These are phyloP conservation scores for Calyptommatus sinebrachiatus DNA, from an alignment of 2,113 vertebrate species.

Conservation along the genomic window DNA sequence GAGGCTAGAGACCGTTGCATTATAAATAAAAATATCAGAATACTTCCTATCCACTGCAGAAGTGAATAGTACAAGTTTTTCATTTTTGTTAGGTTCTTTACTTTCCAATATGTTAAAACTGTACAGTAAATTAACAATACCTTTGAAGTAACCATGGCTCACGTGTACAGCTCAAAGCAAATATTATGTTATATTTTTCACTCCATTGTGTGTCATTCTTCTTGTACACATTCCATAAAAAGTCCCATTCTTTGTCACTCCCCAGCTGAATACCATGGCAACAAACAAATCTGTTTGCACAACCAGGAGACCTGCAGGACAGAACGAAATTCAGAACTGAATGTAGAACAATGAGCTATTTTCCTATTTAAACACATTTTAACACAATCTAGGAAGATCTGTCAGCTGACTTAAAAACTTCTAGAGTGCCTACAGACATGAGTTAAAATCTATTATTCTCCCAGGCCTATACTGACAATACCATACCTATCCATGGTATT, in stretches of 20 bases:
- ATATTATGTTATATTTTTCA: conserved; percentile 37
- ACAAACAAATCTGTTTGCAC: conserved; percentile 59
- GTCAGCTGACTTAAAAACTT: not conserved
- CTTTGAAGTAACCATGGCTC: conserved; percentile 76
- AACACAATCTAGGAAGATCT: not conserved
- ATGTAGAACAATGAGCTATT: not conserved
- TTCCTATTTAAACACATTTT: not conserved
- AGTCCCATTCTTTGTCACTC: conserved; percentile 76
- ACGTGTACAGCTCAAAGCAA: conserved; percentile 71
- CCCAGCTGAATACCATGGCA: conserved; percentile 74
- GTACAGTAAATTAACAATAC: conserved; percentile 57
- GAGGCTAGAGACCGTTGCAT: too few relatives aligned
- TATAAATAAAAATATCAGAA: not conserved
- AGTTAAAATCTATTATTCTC: too few relatives aligned
- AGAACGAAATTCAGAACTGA: conserved; percentile 32
- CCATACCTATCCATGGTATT: too few relatives aligned
- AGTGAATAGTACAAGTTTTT: not conserved
- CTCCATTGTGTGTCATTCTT: not conserved
- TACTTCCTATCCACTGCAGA: not conserved
- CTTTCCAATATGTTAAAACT: not conserved
- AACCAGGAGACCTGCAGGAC: conserved; percentile 70
- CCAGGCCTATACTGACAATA: too few relatives aligned
- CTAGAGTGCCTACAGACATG: not conserved
- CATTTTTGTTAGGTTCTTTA: conserved; percentile 2
- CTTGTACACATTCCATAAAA: conserved; percentile 66